Percentiles rank a stretch among this genome's conserved stretches.
Conservation (phyloP, 2,797 vertebrate genomes). For the Picus viridis region DNA sequence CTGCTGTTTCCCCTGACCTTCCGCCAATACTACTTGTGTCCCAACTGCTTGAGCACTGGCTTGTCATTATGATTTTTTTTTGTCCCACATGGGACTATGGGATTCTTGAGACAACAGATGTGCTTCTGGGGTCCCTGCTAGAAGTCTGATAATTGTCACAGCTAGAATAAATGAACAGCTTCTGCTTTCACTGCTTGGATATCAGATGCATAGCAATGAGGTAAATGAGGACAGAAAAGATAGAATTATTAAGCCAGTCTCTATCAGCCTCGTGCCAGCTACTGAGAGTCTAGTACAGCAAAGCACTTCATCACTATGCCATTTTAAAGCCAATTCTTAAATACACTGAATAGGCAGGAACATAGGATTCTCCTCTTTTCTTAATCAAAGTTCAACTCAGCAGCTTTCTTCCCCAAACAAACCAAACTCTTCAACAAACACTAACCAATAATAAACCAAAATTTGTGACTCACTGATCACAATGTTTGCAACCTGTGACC, state of each 20-base stretch:
- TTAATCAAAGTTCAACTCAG: not conserved
- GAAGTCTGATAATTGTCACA: not conserved
- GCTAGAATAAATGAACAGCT: not conserved
- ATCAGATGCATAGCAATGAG: not conserved
- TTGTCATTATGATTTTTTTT: not conserved
- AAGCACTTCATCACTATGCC: not conserved
- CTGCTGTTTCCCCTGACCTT: not conserved
- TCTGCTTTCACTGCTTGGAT: not conserved
- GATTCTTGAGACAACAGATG: not conserved
- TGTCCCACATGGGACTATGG: fast-evolving
- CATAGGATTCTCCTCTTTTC: not conserved
- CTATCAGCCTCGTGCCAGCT: not conserved
- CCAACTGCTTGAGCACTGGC: not conserved
- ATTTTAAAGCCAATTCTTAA: not conserved
- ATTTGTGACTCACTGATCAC: not conserved
- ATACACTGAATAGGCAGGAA: not conserved
- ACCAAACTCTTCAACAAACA: not conserved
- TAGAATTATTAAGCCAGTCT: too few relatives aligned
- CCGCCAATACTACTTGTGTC: not conserved
- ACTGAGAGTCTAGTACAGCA: not conserved
- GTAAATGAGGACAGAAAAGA: not conserved
- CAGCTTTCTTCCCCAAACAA: not conserved
- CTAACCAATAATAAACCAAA: not conserved
- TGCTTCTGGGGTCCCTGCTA: not conserved
- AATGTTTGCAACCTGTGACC: not conserved